Evolutionary conservation across 2,888 invertebrate genomes (phyloP).

Genomic region (Andrena minutula): DNA sequence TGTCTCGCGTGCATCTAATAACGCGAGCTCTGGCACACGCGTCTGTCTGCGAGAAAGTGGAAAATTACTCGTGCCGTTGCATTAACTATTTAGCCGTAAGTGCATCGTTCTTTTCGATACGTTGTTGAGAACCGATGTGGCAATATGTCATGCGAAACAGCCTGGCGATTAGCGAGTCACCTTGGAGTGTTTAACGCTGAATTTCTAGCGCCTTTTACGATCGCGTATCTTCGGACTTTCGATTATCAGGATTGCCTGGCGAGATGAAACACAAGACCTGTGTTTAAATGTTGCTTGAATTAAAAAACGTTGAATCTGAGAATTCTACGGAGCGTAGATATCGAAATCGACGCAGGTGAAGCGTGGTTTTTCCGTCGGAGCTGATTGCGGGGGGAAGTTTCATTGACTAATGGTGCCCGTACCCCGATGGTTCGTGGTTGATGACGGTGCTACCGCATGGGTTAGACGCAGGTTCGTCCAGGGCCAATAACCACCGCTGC

Average conservation of each 20-base stretch:
- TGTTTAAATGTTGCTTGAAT: not conserved
- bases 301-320: not conserved
- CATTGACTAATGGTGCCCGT: conserved; percentile 27
- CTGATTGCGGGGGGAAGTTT: not conserved
- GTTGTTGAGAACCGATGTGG: conserved; percentile 19
- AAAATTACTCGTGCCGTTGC: conserved; percentile 3
- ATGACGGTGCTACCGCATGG: conserved; percentile 71
- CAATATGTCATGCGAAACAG: conserved; percentile 12
- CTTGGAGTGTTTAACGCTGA: conserved; percentile 2
- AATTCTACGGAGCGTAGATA: no score
- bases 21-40: not conserved
- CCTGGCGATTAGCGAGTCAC: conserved; percentile 15
- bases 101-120: conserved; percentile 9
- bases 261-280: not conserved
- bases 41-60: not conserved
- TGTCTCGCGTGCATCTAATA: not conserved
- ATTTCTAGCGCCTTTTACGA: conserved; percentile 17
- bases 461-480: conserved; percentile 79
- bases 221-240: conserved; percentile 5
- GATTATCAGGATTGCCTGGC: not conserved
- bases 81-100: not conserved
- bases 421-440: conserved; percentile 68
- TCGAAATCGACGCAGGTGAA: no score
- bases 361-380: no score
- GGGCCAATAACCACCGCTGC: conserved; percentile 77